Conservation (phyloP, 2,888 invertebrate genomes). For the Xylota sylvarum region DNA sequence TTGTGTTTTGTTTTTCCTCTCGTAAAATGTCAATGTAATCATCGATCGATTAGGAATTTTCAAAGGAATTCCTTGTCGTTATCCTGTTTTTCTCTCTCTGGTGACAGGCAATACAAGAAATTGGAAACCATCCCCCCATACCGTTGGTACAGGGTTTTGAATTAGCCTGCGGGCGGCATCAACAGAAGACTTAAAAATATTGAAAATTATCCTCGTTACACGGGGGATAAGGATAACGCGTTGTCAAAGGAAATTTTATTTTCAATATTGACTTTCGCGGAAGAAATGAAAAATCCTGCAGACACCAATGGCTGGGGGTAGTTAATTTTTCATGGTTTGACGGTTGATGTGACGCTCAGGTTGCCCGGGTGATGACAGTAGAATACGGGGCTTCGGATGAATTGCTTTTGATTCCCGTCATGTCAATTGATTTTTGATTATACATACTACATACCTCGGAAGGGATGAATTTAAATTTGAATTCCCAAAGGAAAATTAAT, state of each 20-base stretch:
- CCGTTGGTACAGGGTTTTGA: constrained; percentile 37
- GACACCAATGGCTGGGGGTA: constrained; percentile 57
- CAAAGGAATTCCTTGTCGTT: constrained; percentile 69
- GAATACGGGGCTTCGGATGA: constrained; percentile 56
- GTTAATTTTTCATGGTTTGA: constrained; percentile 75
- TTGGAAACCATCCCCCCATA: constrained; percentile 56
- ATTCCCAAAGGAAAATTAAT: constrained; percentile 65
- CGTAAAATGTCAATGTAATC: constrained; percentile 59
- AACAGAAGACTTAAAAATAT: constrained; percentile 76
- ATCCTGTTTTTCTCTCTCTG: constrained; percentile 53
- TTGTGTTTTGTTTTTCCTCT: neutral
- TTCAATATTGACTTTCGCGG: constrained; percentile 76
- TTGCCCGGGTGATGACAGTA: constrained; percentile 61
- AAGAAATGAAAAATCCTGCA: constrained; percentile 73
- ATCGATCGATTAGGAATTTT: constrained; percentile 72
- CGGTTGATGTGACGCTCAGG: constrained; percentile 57
- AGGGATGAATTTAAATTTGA: constrained; percentile 21
- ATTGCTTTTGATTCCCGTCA: constrained; percentile 68
- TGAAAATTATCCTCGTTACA: constrained; percentile 70
- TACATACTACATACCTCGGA: constrained; percentile 2
- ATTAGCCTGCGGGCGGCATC: constrained; percentile 75
- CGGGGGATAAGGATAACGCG: constrained; percentile 72
- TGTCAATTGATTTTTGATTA: constrained; percentile 76
- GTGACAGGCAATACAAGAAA: constrained; percentile 62
- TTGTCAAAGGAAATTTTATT: constrained; percentile 76